A percentile compares a stretch with the other conserved stretches of the same genome.
These are phyloP conservation scores for Chelmon rostratus DNA, from an alignment of 2,797 vertebrate species.

Conservation along the genomic window DNA sequence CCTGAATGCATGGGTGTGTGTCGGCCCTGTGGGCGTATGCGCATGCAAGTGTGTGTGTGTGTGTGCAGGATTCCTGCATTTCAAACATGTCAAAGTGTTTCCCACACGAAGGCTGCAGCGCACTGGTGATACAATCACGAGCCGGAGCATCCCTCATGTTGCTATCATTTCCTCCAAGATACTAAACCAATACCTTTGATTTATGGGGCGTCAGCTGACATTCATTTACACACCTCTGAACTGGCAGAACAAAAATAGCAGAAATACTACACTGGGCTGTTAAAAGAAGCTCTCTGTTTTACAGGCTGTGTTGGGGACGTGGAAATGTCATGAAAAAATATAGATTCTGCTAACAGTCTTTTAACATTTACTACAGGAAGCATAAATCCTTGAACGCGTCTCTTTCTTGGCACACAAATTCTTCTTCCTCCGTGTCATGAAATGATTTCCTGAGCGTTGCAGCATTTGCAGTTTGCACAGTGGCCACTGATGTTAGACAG, in stretches of 20 bases:
- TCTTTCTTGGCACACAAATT: constrained; percentile 39
- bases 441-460: constrained; percentile 15
- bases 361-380: constrained; percentile 29
- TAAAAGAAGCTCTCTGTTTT: constrained; percentile 63
- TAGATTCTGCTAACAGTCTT: constrained; percentile 48
- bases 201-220: constrained; percentile 78
- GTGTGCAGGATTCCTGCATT: constrained; percentile 23
- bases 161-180: constrained; percentile 80
- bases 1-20: constrained; percentile 28
- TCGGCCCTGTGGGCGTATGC: neutral
- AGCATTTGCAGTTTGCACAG: neutral
- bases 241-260: constrained; percentile 63
- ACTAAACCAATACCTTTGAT: constrained; percentile 86
- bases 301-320: constrained; percentile 65
- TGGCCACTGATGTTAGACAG: neutral
- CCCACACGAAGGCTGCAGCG: constrained; percentile 46
- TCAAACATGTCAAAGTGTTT: constrained; percentile 52
- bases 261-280: constrained; percentile 62
- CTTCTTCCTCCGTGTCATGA: constrained; percentile 13
- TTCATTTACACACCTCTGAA: constrained; percentile 80
- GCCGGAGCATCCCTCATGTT: constrained; percentile 67
- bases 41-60: neutral
- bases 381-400: constrained; percentile 50
- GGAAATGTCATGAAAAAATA: constrained; percentile 55
- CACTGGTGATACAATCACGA: constrained; percentile 63